These are phyloP conservation scores for Dryobotodes eremita DNA, from an alignment of 2,888 invertebrate species.

Conservation along the genomic window DNA sequence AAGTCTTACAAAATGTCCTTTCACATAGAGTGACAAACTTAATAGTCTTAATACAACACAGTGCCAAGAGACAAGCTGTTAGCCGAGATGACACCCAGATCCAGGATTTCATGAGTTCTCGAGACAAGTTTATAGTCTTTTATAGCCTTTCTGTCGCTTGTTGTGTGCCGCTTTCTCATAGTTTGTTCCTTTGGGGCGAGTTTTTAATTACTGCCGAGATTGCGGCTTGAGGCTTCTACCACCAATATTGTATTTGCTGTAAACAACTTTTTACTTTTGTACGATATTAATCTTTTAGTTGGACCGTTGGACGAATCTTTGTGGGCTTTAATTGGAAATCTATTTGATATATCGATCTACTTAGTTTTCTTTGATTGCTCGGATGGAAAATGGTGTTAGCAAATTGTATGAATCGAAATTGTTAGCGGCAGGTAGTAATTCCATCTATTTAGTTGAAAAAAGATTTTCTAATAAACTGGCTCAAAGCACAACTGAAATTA, in stretches of 20 bases:
- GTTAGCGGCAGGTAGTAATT: not conserved
- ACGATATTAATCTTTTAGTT: constrained; percentile 65
- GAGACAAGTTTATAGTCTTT: constrained; percentile 41
- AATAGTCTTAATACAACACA: constrained; percentile 11
- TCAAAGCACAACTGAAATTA: constrained; percentile 7
- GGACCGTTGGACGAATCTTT: constrained; percentile 23
- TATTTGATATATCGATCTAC: constrained; percentile 31
- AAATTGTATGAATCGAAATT: constrained; percentile 14
- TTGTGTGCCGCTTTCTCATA: constrained; percentile 57
- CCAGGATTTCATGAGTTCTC: constrained; percentile 51
- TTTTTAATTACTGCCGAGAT: constrained; percentile 83
- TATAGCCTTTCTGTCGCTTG: constrained; percentile 47
- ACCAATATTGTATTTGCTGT: constrained; percentile 72
- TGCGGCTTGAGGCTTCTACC: constrained; percentile 67
- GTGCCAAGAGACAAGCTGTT: constrained; percentile 34
- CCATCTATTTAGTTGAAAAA: not conserved
- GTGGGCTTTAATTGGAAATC: constrained; percentile 33
- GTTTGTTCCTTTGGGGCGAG: constrained; percentile 70
- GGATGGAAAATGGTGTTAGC: not conserved
- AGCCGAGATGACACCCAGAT: constrained; percentile 37
- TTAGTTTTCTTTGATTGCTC: constrained; percentile 18
- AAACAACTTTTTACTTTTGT: constrained; percentile 70
- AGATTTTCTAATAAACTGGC: not conserved
- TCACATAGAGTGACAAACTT: constrained; percentile 11
- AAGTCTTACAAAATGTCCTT: constrained; percentile 4